phyloP scores from a whole-genome alignment of 2,113 vertebrate genomes.

The Myrmecobius fasciatus region DNA sequence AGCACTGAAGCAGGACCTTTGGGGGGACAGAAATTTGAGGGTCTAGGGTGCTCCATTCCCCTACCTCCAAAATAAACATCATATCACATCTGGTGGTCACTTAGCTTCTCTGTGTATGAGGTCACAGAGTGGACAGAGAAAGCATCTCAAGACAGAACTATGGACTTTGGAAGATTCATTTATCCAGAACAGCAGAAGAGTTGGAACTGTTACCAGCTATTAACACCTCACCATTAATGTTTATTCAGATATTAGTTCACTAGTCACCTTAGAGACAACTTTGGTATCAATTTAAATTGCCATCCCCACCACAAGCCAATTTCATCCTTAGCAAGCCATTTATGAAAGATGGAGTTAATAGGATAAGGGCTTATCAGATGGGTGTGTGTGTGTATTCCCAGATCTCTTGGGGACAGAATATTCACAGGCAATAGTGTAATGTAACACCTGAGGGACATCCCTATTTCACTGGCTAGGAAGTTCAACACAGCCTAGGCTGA shows the following conservation, averaged over 20 bases:
- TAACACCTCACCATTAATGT: background rate
- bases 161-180: background rate
- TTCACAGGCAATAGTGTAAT: background rate
- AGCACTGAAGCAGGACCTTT: background rate
- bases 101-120: background rate
- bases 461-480: background rate
- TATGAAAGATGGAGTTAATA: background rate
- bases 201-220: background rate
- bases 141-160: too few species aligned
- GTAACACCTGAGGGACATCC: too few species aligned
- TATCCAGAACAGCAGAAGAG: background rate
- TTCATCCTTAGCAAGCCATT: background rate
- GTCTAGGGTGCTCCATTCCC: background rate
- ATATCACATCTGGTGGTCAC: background rate
- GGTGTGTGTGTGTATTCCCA: background rate
- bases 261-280: background rate
- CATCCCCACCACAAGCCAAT: background rate
- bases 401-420: background rate
- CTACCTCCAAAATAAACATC: background rate
- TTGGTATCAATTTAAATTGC: background rate
- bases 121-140: too few species aligned
- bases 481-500: background rate
- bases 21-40: background rate
- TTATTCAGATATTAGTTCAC: background rate
- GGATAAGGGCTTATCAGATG: background rate